Base-by-base conservation (phyloP, 1,140 invertebrate species). In the Condylostylus longicornis region DNA sequence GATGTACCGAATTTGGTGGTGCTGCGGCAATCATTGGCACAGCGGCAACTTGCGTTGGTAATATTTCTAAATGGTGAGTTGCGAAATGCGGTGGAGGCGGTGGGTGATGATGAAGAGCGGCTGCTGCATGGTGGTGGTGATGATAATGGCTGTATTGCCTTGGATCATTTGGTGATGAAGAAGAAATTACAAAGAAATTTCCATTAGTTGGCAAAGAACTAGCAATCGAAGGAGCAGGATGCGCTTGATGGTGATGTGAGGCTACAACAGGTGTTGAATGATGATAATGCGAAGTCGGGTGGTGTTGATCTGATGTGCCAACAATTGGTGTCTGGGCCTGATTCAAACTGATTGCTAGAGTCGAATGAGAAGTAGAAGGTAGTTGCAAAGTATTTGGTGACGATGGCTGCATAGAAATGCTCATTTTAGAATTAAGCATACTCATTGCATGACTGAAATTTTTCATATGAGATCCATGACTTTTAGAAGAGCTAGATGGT, bases 401-500 rank as follows among this genome's bases (percentile, higher is more conserved):
- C 23, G 54, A 46, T 18, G 53, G 54, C 34, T 47, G 53, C 27
- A 57, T 33, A 12, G 38, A 33, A 18, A 39, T 34, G 6, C 30
- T 33, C 22, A 32, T 38, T 15, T 22, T 33, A 28, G 32, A 47
- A 13, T 51, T 57, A n/a, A 59, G 31, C 13, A 49, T 49, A 40
- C 51, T 58, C 52, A 60, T 57, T 35, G 57, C 57, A 45, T 58
- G 54, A 22, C 50, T 55, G 32, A 60, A 55, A 25, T 51, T 60
- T 38, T 58, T 59, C 15, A 59, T 28, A 33, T 46, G 58, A 10
- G 51, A 50, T 30, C 50, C 44, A 34, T 53, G 49, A 8, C 23
- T n/a, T 32, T 58, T 58, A 33, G 49, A 49, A 21, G 52, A 49
- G 38, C 50, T 58, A n/a, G 54, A 54, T 4, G 54, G n/a, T n/a